A percentile compares a stretch with the other conserved stretches of the same genome.
Evolutionary conservation across 1,140 invertebrate species (phyloP).

Genomic region (Ceratosolen fusciceps): DNA sequence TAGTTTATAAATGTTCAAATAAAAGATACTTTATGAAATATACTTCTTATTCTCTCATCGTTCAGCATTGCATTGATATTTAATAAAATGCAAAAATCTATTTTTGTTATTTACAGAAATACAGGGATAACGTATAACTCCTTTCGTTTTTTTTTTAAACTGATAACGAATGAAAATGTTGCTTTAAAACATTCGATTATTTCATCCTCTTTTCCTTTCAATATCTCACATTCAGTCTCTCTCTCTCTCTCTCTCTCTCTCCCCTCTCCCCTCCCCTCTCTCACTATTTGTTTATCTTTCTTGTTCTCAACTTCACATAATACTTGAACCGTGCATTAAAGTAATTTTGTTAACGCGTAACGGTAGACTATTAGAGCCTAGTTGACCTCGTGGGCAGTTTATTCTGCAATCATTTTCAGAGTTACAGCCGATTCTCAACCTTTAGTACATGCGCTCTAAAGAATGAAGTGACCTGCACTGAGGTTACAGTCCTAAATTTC

Average conservation of each 20-base stretch:
- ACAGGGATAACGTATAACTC: too few species aligned
- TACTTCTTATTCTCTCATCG: too few species aligned
- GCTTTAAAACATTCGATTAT: too few species aligned
- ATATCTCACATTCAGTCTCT: background rate
- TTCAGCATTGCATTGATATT: too few species aligned
- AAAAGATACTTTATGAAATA: too few species aligned
- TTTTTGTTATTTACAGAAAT: too few species aligned
- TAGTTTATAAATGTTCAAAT: too few species aligned
- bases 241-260: background rate
- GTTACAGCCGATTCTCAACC: constrained; percentile 56
- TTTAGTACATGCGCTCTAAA: background rate
- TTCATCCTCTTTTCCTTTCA: too few species aligned
- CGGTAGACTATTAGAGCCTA: constrained; percentile 62
- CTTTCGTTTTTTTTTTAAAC: too few species aligned
- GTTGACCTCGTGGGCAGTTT: constrained; percentile 59
- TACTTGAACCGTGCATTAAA: background rate
- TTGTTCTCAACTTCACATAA: background rate
- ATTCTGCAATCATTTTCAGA: constrained; percentile 64
- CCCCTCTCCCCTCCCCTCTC: background rate
- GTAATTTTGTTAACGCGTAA: constrained; percentile 60
- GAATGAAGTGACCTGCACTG: background rate
- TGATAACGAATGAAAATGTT: too few species aligned
- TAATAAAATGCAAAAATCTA: too few species aligned
- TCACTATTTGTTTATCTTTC: background rate
- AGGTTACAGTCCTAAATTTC: background rate